Base-by-base conservation (phyloP, 2,797 vertebrate genomes). In the Phrynocephalus vlangalii region DNA sequence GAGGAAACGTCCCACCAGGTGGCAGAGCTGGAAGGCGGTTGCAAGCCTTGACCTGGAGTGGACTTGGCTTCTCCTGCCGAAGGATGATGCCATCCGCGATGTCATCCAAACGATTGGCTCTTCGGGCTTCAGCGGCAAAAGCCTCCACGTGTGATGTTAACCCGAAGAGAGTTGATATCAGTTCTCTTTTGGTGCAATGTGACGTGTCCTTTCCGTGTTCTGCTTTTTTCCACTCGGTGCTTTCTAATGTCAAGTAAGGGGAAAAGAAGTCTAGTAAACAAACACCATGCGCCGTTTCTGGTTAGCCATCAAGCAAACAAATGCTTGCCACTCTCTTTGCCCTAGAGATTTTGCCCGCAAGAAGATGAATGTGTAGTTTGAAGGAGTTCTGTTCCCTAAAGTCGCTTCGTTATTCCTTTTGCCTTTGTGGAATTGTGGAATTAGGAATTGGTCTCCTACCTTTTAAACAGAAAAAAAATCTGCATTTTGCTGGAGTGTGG, bases 1-100 rank as follows among this genome's bases (percentile, higher is more conserved):
- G 68, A 60, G 79, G 84, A 83, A 91, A 87, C 24, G 22, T 82
- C 83, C 93, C 93, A 90, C 92, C 22, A 92, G 94, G 92, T 93
- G 95, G 94, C 94, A 92, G 71, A 92, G 48, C 82, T 0, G 10
- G 73, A 83, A 33, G 78, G 18, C 70, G 6, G 77, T 77, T 18
- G 89, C 83, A 56, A 89, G n/a, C 52, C 63, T 44, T 71, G 44
- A 1, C 1, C 18, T 6, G 18, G 0, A 71, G 73, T 79, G 72
- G 52, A 13, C 72, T 80, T 80, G n/a, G 0, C 48, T 80, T 89
- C 13, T 33, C 15, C 2, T 60, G 79, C 83, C 6, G 15, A 1
- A 44, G 78, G n/a, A 3, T 20, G 20, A 63, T 48, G 67, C 78
- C 0, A 44, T 44, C 38, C 38, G 8, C 5, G 84, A 66, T 24